These are phyloP conservation scores for Phalera bucephala DNA, from an alignment of 2,888 invertebrate genomes.

Conservation along the genomic window DNA sequence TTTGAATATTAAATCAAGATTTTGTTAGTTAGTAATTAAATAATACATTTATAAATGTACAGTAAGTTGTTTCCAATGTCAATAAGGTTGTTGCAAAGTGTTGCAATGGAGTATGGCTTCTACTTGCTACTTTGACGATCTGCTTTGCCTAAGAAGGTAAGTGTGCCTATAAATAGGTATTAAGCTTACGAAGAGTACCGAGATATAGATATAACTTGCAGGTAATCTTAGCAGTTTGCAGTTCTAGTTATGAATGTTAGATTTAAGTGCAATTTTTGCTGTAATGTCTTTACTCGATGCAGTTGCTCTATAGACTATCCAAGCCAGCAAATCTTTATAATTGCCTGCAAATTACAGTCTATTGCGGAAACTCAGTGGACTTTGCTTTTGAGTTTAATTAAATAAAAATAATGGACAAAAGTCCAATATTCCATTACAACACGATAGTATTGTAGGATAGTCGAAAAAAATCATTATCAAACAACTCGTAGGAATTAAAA, in stretches of 20 bases:
- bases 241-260: background rate
- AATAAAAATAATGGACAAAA: conserved; percentile 34
- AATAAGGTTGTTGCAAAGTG: conserved; percentile 62
- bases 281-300: background rate
- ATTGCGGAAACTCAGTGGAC: conserved; percentile 23
- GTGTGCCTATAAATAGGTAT: conserved; percentile 58
- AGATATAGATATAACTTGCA: conserved; percentile 3
- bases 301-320: background rate
- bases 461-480: conserved; percentile 40
- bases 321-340: conserved; percentile 12
- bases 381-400: conserved; percentile 43
- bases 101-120: conserved; percentile 81
- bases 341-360: conserved; percentile 21
- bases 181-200: conserved; percentile 29
- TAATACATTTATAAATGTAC: conserved; percentile 2
- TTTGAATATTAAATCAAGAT: background rate
- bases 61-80: conserved; percentile 48
- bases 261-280: background rate
- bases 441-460: conserved; percentile 58
- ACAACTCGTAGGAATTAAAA: conserved; percentile 45
- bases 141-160: conserved; percentile 66
- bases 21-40: background rate
- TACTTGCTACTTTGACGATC: conserved; percentile 59
- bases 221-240: background rate
- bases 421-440: conserved; percentile 79